A percentile compares a stretch with the other conserved stretches of the same genome.
phyloP scores from a whole-genome alignment of 2,888 invertebrate species.

The Carcina quercana region DNA sequence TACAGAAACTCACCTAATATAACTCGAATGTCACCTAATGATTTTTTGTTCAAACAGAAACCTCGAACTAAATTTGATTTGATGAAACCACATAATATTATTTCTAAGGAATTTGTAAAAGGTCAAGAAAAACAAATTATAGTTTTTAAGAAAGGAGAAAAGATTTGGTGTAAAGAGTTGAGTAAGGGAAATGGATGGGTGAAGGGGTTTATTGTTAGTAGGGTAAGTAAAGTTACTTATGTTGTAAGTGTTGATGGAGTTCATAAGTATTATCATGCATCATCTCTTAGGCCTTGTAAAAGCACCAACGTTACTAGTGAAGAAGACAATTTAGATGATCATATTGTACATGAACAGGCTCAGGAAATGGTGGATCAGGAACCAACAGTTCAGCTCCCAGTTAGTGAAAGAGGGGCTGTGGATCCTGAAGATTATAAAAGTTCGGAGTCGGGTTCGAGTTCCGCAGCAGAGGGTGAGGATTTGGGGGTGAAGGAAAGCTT shows the following conservation, averaged over 20 bases:
- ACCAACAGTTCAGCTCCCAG: neutral
- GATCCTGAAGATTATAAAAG: neutral
- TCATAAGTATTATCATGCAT: neutral
- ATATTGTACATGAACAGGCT: neutral
- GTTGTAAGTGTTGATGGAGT: neutral
- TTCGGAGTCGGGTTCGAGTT: neutral
- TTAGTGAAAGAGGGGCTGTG: neutral
- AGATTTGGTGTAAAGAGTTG: neutral
- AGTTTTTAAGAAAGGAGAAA: neutral
- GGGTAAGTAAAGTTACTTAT: neutral
- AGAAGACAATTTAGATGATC: no score
- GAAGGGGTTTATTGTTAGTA: neutral
- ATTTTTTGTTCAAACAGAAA: neutral
- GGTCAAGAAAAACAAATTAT: neutral
- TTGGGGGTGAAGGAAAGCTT: neutral
- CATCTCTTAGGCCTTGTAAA: neutral
- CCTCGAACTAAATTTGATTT: neutral
- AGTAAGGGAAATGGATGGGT: conserved; percentile 2
- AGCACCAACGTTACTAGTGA: neutral
- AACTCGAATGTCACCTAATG: conserved; percentile 5
- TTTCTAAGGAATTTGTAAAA: neutral
- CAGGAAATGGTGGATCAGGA: neutral
- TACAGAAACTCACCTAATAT: conserved; percentile 6
- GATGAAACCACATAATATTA: neutral
- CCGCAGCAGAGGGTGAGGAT: neutral